Percentiles rank a stretch among this genome's conserved stretches.
These are phyloP conservation scores for Cynocephalus volans DNA, from an alignment of 2,113 vertebrate genomes.

Conservation along the genomic window DNA sequence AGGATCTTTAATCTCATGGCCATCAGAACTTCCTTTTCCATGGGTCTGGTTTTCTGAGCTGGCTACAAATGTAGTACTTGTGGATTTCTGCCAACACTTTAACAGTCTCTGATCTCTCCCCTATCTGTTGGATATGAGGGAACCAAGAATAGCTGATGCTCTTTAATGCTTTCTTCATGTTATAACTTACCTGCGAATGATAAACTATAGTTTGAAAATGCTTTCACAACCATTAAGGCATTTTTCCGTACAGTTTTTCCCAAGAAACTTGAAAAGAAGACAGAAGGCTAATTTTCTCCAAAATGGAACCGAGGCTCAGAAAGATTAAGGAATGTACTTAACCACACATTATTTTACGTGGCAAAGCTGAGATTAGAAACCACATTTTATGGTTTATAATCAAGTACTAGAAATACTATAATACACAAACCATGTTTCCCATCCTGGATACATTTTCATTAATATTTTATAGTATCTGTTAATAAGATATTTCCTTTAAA, in stretches of 20 bases:
- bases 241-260: neutral
- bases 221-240: neutral
- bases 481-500: conserved; percentile 51
- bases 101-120: neutral
- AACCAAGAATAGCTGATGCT: conserved; percentile 24
- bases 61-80: conserved; percentile 1
- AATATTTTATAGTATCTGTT: conserved; percentile 30
- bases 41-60: conserved; percentile 20
- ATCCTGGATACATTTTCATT: conserved; percentile 35
- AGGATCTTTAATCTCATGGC: conserved; percentile 61
- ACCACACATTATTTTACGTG: neutral
- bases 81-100: conserved; percentile 26
- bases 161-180: neutral
- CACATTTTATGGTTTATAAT: conserved; percentile 8
- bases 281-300: neutral
- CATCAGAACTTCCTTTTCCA: conserved; percentile 34
- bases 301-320: conserved; percentile 6
- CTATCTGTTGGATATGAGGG: neutral
- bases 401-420: conserved; percentile 24
- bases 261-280: neutral
- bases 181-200: neutral
- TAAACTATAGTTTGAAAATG: conserved; percentile 21
- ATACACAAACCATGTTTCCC: neutral
- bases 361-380: conserved; percentile 22
- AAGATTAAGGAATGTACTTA: neutral